These are phyloP conservation scores for Neelides folsomi DNA, from an alignment of 2,888 invertebrate species.

Conservation along the genomic window DNA sequence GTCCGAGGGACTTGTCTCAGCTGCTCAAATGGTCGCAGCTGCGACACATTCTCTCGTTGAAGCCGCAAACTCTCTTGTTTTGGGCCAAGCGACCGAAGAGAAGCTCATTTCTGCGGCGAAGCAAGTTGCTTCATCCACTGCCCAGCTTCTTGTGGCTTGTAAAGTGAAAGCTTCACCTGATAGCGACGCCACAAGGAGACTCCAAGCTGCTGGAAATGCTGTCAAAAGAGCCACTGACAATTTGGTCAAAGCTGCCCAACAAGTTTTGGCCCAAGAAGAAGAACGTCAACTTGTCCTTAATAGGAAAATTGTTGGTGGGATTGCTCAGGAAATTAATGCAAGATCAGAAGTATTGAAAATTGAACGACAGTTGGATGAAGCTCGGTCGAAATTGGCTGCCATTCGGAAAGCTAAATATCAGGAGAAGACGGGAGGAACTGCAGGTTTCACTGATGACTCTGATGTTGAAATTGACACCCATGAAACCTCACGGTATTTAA, in stretches of 20 bases:
- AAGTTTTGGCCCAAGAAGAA: slow-evolving; percentile 80
- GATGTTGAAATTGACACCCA: slow-evolving; percentile 27
- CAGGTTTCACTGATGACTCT: slow-evolving; percentile 25
- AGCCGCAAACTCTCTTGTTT: slow-evolving; percentile 90
- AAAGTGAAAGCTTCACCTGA: slow-evolving; percentile 97
- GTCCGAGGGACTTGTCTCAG: slow-evolving; percentile 93
- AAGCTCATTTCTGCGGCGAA: slow-evolving; percentile 90
- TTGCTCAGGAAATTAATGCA: slow-evolving; percentile 89
- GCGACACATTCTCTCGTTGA: slow-evolving; percentile 89
- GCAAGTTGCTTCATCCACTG: slow-evolving; percentile 92
- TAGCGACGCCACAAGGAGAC: slow-evolving; percentile 78
- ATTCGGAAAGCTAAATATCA: slow-evolving; percentile 88
- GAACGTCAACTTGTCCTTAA: slow-evolving; percentile 82
- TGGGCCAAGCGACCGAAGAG: slow-evolving; percentile 84
- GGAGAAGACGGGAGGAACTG: slow-evolving; percentile 47
- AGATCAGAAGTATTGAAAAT: slow-evolving; percentile 76
- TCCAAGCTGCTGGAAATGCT: slow-evolving; percentile 82
- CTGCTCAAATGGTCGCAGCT: slow-evolving; percentile 74
- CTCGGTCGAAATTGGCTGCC: slow-evolving; percentile 73
- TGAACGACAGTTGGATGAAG: slow-evolving; percentile 85
- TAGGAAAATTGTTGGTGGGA: slow-evolving; percentile 86
- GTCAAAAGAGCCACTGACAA: slow-evolving; percentile 97
- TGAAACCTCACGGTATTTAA: slow-evolving; percentile 26
- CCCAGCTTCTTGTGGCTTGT: slow-evolving; percentile 92
- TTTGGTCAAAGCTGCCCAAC: slow-evolving; percentile 83